phyloP scores from a whole-genome alignment of 2,113 vertebrate genomes.

The Bathybates hornii region DNA sequence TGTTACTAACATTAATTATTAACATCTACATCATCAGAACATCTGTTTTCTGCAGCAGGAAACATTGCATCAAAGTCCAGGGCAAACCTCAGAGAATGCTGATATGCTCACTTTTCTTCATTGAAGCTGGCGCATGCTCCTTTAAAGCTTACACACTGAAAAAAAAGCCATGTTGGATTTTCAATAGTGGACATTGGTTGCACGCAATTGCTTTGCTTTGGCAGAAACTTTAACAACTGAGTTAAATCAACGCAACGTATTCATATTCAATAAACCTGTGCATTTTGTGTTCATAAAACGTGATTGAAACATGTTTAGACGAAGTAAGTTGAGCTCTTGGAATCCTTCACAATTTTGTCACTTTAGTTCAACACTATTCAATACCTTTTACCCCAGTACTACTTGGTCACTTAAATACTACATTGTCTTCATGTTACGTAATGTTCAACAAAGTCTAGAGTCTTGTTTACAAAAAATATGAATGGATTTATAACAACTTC shows the following conservation, averaged over 20 bases:
- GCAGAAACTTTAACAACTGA: neutral
- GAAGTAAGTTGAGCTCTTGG: no score
- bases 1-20: neutral
- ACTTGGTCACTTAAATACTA: no score
- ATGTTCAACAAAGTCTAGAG: no score
- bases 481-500: no score
- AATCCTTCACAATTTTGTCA: no score
- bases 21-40: neutral
- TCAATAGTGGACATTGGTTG: neutral
- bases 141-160: neutral
- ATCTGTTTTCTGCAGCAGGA: neutral
- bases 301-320: no score
- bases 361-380: no score
- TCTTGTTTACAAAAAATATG: no score
- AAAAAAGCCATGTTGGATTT: accelerated
- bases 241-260: neutral
- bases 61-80: neutral
- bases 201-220: neutral
- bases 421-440: no score
- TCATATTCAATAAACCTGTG: neutral
- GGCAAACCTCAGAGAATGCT: neutral
- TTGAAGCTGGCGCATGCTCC: neutral
- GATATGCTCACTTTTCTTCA: neutral
- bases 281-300: neutral
- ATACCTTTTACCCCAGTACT: no score